Evolutionary conservation across 2,888 invertebrate genomes (phyloP), one percentile per base, ranked within the genome.

Genomic region (Caenorhabditis sp.): DNA sequence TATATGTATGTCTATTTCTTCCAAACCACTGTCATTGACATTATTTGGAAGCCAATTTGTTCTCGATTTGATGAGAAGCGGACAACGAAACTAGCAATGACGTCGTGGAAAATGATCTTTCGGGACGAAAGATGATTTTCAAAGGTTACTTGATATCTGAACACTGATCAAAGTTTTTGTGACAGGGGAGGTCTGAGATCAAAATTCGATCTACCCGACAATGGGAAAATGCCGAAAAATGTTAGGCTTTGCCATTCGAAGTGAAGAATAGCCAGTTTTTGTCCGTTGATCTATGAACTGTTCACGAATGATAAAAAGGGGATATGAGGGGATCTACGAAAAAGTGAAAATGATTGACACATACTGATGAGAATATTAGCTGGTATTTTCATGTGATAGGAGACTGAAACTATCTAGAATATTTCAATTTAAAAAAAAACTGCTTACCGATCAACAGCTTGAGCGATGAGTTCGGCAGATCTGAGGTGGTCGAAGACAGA

Each of bases 1-100:
- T 75, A 68, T 66, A 66, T n/a, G n/a, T 51, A 19, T 38, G 41
- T 70, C 63, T 61, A 44, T 51, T 44, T 63, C 63, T 59, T 56
- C 70, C 56, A 77, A 77, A 70, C 63, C 76, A 76, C 68, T 75
- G 75, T 75, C 75, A 68, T 75, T 75, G 74, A 75, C 74, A 75
- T 54, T 75, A 35, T 75, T 58, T 54, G 74, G 74, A 75, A 75
- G 74, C 74, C 56, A 75, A 66, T 66, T 66, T 68, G 75, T 76
- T 70, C 77, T 63, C 69, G 61, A 70, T 70, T 69, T 70, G 77
- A 69, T 77, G 77, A 70, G 79, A 79, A 79, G 79, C 70, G 63
- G 63, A 63, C 69, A 77, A 51, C 63, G 49, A 69, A 69, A 77
- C 61, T 69, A 70, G 54, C 70, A 22, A 16, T 58, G 70, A 79